These are phyloP conservation scores for Lichenostomus cassidix DNA, from an alignment of 2,113 vertebrate species.

Conservation along the genomic window DNA sequence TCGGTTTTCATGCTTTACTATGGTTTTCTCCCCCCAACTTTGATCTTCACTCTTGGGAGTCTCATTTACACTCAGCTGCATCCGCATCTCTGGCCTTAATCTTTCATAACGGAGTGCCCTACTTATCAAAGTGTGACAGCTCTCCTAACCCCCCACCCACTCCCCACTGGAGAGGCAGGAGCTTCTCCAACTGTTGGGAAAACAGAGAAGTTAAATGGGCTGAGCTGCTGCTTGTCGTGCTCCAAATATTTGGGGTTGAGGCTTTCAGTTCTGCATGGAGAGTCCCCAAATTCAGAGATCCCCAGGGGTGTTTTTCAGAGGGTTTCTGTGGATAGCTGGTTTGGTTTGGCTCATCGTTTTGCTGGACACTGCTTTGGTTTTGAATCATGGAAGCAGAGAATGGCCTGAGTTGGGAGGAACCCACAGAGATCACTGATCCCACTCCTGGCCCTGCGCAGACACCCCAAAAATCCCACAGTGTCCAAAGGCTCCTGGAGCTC, in stretches of 20 bases:
- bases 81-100: conserved; percentile 30
- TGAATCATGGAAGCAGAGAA: rapidly evolving
- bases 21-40: conserved; percentile 34
- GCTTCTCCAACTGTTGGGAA: conserved; percentile 13
- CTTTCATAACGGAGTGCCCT: conserved; percentile 40
- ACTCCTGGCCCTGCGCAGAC: not conserved
- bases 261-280: rapidly evolving
- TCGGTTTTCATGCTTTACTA: conserved; percentile 32
- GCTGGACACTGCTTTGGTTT: not conserved
- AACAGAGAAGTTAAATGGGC: not conserved
- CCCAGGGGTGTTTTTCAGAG: not conserved
- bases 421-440: not conserved
- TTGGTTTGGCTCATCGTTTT: not conserved
- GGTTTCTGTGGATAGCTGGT: not conserved
- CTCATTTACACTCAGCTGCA: conserved; percentile 49
- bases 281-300: rapidly evolving
- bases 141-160: conserved; percentile 39
- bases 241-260: conserved; percentile 26
- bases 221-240: not conserved
- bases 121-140: conserved; percentile 45
- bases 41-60: conserved; percentile 51
- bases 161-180: not conserved
- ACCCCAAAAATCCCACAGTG: not conserved
- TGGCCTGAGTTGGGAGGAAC: not conserved
- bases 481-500: not conserved